Conservation (phyloP, 2,888 invertebrate species). For the Apodemia zela region DNA sequence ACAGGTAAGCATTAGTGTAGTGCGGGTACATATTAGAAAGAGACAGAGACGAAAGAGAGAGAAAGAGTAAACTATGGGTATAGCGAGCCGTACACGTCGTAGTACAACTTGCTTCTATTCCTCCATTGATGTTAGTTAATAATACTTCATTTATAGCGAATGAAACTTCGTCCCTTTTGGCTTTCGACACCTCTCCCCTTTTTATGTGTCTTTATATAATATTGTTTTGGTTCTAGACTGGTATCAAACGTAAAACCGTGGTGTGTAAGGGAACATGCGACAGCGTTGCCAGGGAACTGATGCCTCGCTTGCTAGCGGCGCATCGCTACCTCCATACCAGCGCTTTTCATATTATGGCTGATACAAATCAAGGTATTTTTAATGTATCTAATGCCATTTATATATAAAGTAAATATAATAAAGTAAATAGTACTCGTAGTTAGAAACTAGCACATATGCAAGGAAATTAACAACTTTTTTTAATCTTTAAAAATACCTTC, state of each 20-base stretch:
- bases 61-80: too few species aligned
- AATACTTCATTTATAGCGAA: too few species aligned
- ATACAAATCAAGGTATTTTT: conserved; percentile 43
- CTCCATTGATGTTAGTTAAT: too few species aligned
- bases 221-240: conserved; percentile 41
- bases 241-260: conserved; percentile 41
- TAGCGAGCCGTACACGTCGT: too few species aligned
- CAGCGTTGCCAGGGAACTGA: conserved; percentile 34
- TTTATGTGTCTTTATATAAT: neutral
- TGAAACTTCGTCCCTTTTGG: too few species aligned
- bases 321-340: conserved; percentile 46
- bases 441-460: neutral
- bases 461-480: too few species aligned
- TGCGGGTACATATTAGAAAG: too few species aligned
- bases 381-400: neutral
- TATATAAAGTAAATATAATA: neutral
- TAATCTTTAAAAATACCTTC: too few species aligned
- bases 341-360: conserved; percentile 47
- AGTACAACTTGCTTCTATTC: too few species aligned
- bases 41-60: too few species aligned
- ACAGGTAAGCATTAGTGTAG: too few species aligned
- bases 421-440: neutral
- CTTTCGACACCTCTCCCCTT: too few species aligned
- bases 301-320: conserved; percentile 41
- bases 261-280: conserved; percentile 46